phyloP scores from a whole-genome alignment of 2,888 invertebrate genomes.

The Diogma glabrata region DNA sequence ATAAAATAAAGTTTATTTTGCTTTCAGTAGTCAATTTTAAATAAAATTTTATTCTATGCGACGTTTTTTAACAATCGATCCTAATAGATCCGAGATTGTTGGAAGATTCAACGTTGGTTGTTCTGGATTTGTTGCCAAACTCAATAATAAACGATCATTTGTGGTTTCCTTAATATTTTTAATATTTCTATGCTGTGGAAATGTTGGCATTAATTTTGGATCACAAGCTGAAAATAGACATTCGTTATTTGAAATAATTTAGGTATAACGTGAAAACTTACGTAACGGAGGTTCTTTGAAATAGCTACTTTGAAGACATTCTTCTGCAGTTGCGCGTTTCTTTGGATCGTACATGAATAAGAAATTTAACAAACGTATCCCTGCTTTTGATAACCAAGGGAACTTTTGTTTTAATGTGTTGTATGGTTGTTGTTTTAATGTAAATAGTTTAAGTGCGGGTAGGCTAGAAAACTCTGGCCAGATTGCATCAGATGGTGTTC shows the following conservation, averaged over 20 bases:
- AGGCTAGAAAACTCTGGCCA: conserved; percentile 89
- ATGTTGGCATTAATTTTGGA: conserved; percentile 95
- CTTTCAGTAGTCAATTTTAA: background rate
- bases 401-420: conserved; percentile 90
- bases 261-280: conserved; percentile 41
- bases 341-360: conserved; percentile 96
- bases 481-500: conserved; percentile 84
- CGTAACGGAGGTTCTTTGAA: conserved; percentile 92
- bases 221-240: conserved; percentile 65
- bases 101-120: conserved; percentile 40
- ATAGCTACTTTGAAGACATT: conserved; percentile 88
- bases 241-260: conserved; percentile 18
- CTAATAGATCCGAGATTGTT: conserved; percentile 71
- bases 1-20: background rate
- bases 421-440: conserved; percentile 81
- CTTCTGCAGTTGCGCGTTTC: conserved; percentile 88
- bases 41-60: conserved; percentile 49
- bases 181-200: conserved; percentile 90
- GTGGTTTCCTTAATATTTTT: conserved; percentile 28
- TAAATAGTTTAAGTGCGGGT: conserved; percentile 83
- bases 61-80: conserved; percentile 69
- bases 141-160: conserved; percentile 10
- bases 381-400: conserved; percentile 83
- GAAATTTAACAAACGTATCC: conserved; percentile 80
- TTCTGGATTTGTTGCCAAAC: background rate